phyloP scores from a whole-genome alignment of 1,140 invertebrate genomes.

The Caenorhabditis brenneri region DNA sequence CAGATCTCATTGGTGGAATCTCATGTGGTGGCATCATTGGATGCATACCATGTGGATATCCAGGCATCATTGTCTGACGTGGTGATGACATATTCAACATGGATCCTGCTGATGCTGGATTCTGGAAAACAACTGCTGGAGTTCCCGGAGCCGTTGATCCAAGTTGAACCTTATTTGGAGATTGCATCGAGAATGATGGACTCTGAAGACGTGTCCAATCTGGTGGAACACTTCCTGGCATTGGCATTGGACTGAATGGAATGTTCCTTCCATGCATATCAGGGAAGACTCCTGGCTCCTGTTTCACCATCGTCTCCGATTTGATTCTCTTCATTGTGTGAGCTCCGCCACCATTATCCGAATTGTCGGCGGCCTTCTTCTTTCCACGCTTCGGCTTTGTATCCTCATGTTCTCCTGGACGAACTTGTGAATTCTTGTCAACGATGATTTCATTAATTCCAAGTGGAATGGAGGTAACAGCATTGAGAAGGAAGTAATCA shows the following conservation, averaged over 20 bases:
- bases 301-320: background rate
- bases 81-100: slow-evolving; percentile 28
- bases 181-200: slow-evolving; percentile 15
- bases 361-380: background rate
- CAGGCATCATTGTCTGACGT: background rate
- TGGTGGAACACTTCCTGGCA: slow-evolving; percentile 28
- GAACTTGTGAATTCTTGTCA: background rate
- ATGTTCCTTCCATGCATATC: slow-evolving; percentile 13
- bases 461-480: background rate
- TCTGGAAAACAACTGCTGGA: slow-evolving; percentile 27
- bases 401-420: slow-evolving; percentile 4
- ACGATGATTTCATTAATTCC: background rate
- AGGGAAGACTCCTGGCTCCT: background rate
- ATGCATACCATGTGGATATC: background rate
- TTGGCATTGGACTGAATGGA: slow-evolving; percentile 31
- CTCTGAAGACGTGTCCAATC: slow-evolving; percentile 27
- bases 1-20: background rate
- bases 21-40: slow-evolving; percentile 27
- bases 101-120: background rate
- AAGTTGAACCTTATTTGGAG: background rate
- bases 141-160: background rate
- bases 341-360: background rate
- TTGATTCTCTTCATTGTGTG: slow-evolving; percentile 10
- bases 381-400: background rate
- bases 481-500: background rate